phyloP scores from a whole-genome alignment of 2,797 vertebrate species.

The Numenius phaeopus region DNA sequence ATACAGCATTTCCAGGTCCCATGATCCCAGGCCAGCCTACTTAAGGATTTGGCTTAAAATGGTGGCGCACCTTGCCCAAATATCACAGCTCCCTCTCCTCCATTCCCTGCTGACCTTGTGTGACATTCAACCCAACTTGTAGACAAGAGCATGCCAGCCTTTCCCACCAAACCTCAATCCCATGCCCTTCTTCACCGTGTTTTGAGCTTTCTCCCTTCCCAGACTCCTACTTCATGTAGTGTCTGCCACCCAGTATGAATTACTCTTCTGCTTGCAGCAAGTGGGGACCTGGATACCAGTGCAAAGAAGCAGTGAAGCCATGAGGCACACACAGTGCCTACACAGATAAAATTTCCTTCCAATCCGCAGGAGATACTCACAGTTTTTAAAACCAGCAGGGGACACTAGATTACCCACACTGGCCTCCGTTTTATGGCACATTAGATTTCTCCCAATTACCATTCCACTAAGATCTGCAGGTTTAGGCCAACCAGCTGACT shows the following conservation, averaged over 20 bases:
- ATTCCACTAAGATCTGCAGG: slow-evolving; percentile 8
- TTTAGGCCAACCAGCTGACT: slow-evolving; percentile 21
- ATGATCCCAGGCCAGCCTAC: neutral
- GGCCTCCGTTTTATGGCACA: slow-evolving; percentile 22
- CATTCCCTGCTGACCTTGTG: neutral
- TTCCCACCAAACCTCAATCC: neutral
- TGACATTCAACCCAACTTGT: neutral
- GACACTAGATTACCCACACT: neutral
- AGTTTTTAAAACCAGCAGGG: slow-evolving; percentile 7
- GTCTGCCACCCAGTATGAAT: neutral
- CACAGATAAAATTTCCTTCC: neutral
- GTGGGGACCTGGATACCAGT: fast-evolving
- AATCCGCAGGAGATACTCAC: neutral
- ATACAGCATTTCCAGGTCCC: neutral
- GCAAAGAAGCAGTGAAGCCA: neutral
- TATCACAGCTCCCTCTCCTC: neutral
- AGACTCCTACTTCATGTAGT: neutral
- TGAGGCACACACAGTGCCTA: neutral
- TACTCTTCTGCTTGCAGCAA: neutral
- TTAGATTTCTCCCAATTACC: slow-evolving; percentile 35
- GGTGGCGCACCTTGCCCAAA: neutral
- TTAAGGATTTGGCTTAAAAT: neutral
- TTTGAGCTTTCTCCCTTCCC: neutral
- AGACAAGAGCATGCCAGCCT: neutral
- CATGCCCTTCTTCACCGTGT: no score